Base-by-base conservation (phyloP, 1,140 invertebrate genomes). In the Lethrus apterus region DNA sequence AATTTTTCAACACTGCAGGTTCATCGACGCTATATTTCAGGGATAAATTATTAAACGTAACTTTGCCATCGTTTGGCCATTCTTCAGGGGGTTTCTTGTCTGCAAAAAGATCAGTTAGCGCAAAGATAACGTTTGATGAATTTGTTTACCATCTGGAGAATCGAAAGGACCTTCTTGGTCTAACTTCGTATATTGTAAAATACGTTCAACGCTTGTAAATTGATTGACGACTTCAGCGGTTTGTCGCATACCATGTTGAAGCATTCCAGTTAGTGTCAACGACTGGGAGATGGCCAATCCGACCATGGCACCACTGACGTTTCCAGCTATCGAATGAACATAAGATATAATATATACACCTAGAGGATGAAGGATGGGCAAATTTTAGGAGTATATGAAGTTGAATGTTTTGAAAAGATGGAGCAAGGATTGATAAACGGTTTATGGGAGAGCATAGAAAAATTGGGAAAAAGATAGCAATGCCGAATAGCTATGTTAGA, bases 221-320 rank as follows among this genome's bases (percentile, higher is more conserved):
- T 88, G 77, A 36, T 82, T 83, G 55, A 91, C 75, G 1, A 85
- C 79, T 63, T 91, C 88, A 0, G 86, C 81, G 10, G 79, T 76
- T 61, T 89, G 84, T 29, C 85, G 74, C 36, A 91, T 81, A 11
- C 84, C 85, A 69, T 85, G 83, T 61, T 92, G 88, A 44, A 92
- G 75, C 79, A 88, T 84, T 4, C 84, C 86, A 42, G 83, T 87
- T 20, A 93, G 69, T 31, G 80, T 77, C 61, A 89, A 74, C 11
- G 82, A 80, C 57, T 86, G 85, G 1, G 83, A 83, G 47, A 89
- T 80, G 10, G 81, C 82, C 52, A 91, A 57, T 1, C 86, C 86
- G 32, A 86, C 83, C 55, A 81, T 75, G 11, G 75, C 73, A 33
- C 68, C 70, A 52, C 29, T 44, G 18, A 54, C 44, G 13, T 42